Percentiles rank a stretch among this genome's conserved stretches.
Evolutionary conservation across 2,888 invertebrate species (phyloP).

Genomic region (Brachycybe producta): DNA sequence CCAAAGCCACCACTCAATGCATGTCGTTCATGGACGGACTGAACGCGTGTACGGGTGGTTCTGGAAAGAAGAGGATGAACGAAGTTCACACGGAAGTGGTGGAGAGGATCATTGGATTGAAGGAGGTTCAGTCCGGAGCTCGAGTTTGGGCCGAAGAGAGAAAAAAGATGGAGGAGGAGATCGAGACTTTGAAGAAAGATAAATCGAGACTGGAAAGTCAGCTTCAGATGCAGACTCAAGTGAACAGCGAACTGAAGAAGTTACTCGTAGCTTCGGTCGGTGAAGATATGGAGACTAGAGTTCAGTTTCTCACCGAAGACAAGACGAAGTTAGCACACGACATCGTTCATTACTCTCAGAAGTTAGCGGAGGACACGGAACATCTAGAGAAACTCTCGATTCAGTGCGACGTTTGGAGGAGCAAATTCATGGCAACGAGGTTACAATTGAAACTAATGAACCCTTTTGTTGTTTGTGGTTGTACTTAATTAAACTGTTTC

Average conservation of each 20-base stretch:
- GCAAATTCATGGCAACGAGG: constrained; percentile 90
- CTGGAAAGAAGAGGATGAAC: too few relatives aligned
- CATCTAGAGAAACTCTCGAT: constrained; percentile 86
- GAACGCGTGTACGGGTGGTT: neutral
- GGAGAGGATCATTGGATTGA: neutral
- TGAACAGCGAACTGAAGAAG: constrained; percentile 66
- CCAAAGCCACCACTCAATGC: neutral
- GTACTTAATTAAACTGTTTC: neutral
- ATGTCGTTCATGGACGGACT: neutral
- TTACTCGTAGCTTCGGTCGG: constrained; percentile 88
- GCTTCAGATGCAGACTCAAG: constrained; percentile 72
- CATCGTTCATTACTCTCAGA: constrained; percentile 68
- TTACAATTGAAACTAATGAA: constrained; percentile 31
- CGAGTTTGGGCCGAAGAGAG: constrained; percentile 3
- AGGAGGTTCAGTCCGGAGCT: neutral
- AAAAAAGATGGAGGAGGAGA: constrained; percentile 6
- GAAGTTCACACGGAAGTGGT: neutral
- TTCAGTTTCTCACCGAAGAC: constrained; percentile 82
- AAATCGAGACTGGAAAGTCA: constrained; percentile 62
- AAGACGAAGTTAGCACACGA: constrained; percentile 77
- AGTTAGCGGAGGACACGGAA: constrained; percentile 60
- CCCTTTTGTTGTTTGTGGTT: neutral
- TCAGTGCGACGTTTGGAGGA: constrained; percentile 91
- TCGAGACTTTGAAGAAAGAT: constrained; percentile 43
- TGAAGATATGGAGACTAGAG: constrained; percentile 77